phyloP scores from a whole-genome alignment of 1,140 invertebrate species.

The Apis florea region DNA sequence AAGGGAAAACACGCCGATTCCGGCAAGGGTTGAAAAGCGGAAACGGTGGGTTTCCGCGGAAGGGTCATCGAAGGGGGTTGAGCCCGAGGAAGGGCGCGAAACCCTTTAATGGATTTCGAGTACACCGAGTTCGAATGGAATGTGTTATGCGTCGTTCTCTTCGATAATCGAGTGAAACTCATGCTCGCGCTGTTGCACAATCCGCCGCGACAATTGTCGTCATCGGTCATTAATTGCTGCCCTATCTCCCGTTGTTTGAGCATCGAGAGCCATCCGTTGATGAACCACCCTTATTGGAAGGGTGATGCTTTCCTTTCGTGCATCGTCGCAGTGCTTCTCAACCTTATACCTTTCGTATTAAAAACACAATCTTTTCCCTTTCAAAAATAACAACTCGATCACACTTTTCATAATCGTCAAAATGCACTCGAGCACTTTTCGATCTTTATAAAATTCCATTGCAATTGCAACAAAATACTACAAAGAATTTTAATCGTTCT shows the following conservation, averaged over 20 bases:
- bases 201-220: slow-evolving; percentile 53
- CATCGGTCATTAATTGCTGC: slow-evolving; percentile 28
- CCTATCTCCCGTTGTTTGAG: neutral
- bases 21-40: slow-evolving; percentile 52
- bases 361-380: no score
- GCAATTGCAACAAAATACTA: no score
- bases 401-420: no score
- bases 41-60: slow-evolving; percentile 41
- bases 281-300: neutral
- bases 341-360: no score
- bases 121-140: slow-evolving; percentile 32
- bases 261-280: neutral
- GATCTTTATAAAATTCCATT: no score
- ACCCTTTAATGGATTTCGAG: slow-evolving; percentile 65
- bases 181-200: slow-evolving; percentile 38
- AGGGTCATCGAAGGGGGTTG: slow-evolving; percentile 47
- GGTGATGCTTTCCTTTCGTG: neutral
- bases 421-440: no score
- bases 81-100: slow-evolving; percentile 41
- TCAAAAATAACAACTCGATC: no score
- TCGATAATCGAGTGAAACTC: slow-evolving; percentile 60
- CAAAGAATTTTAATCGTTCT: no score
- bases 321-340: no score
- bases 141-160: slow-evolving; percentile 25
- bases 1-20: slow-evolving; percentile 43